These are phyloP conservation scores for Drosophila emarginata DNA, from an alignment of 2,888 invertebrate species.

Conservation along the genomic window DNA sequence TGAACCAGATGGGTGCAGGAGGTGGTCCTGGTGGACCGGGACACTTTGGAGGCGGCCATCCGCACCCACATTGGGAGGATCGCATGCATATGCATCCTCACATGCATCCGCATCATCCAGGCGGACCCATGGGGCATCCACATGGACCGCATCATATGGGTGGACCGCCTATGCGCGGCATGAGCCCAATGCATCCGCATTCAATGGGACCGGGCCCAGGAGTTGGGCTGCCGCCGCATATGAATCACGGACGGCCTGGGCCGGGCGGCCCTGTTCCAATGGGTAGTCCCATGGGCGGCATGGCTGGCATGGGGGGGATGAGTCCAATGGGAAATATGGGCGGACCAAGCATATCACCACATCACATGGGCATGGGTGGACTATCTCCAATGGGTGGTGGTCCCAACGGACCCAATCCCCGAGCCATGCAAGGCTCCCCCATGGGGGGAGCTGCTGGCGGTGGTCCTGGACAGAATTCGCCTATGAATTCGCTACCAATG, in stretches of 20 bases:
- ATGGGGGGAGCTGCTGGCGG: constrained; percentile 85
- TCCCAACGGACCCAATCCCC: constrained; percentile 83
- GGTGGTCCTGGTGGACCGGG: constrained; percentile 54
- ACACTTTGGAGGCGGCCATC: constrained; percentile 72
- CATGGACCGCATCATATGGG: constrained; percentile 86
- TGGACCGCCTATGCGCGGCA: constrained; percentile 82
- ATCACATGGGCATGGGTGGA: constrained; percentile 82
- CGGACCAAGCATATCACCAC: constrained; percentile 82
- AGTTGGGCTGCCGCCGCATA: constrained; percentile 80
- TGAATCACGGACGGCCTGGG: constrained; percentile 79
- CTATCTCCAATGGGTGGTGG: constrained; percentile 84
- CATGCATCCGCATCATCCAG: constrained; percentile 88
- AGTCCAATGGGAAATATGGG: constrained; percentile 84
- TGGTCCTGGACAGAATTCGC: constrained; percentile 86
- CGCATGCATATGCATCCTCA: constrained; percentile 85
- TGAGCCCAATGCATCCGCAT: constrained; percentile 81
- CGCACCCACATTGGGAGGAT: constrained; percentile 82
- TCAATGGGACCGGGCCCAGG: constrained; percentile 79
- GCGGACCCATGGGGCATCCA: constrained; percentile 84
- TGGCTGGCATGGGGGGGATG: constrained; percentile 84
- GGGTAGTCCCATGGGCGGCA: constrained; percentile 84
- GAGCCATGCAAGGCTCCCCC: constrained; percentile 86
- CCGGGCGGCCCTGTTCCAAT: constrained; percentile 78
- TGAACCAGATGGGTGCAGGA: constrained; percentile 85
- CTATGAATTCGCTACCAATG: constrained; percentile 89